Conservation (phyloP, 2,113 vertebrate genomes). For the Macquaria australasica region DNA sequence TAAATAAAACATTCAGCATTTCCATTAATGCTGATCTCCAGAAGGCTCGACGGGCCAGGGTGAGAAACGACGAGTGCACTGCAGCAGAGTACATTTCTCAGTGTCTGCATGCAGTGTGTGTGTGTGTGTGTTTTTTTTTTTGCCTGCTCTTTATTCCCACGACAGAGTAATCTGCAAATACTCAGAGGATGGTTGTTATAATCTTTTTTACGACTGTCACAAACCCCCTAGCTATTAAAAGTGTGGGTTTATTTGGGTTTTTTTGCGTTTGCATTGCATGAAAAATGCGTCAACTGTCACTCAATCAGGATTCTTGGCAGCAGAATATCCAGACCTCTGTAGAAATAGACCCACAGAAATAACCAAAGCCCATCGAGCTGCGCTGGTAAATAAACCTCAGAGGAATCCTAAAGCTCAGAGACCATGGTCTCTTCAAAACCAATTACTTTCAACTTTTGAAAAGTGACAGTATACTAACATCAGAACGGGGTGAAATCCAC, state of each 20-base stretch:
- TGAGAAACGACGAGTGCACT: constrained; percentile 34
- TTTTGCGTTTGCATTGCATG: background rate
- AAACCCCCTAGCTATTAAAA: constrained; percentile 4
- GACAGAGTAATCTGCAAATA: constrained; percentile 11
- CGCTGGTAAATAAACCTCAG: constrained; percentile 15
- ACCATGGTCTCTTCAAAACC: constrained; percentile 20
- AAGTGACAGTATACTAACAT: background rate
- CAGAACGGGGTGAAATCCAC: background rate
- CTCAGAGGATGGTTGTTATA: constrained; percentile 8
- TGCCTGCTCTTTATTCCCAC: background rate
- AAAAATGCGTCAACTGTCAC: constrained; percentile 37
- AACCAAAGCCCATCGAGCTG: constrained; percentile 29
- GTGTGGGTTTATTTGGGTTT: background rate
- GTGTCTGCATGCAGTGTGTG: constrained; percentile 12
- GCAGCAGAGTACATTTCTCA: constrained; percentile 21
- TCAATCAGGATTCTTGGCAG: constrained; percentile 42
- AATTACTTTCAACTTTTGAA: constrained; percentile 30
- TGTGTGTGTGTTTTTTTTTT: constrained; percentile 2
- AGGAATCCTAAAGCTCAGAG: constrained; percentile 5
- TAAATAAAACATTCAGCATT: constrained; percentile 57
- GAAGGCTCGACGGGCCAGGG: background rate
- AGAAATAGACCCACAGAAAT: constrained; percentile 25
- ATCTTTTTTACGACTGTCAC: background rate
- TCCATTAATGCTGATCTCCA: constrained; percentile 36
- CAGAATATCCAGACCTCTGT: constrained; percentile 10